phyloP scores from a whole-genome alignment of 2,888 invertebrate species.

The Drosophila falleni region DNA sequence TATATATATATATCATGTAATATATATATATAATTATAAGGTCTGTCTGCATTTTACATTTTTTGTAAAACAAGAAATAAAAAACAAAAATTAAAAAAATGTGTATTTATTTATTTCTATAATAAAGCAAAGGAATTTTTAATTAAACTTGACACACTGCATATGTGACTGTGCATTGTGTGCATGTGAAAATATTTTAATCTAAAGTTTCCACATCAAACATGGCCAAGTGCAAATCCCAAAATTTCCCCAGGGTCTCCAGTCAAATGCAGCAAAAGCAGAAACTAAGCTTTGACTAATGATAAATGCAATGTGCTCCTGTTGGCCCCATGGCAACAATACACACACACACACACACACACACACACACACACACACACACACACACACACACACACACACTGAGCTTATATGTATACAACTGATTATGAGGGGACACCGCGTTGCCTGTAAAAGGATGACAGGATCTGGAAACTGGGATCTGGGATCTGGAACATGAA shows the following conservation, averaged over 20 bases:
- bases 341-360: constrained; percentile 1
- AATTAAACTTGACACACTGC: background rate
- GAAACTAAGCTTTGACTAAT: constrained; percentile 70
- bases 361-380: background rate
- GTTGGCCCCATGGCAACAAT: constrained; percentile 42
- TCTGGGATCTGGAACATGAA: constrained; percentile 17
- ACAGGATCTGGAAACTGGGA: constrained; percentile 51
- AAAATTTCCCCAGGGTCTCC: constrained; percentile 29
- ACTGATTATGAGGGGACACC: constrained; percentile 64
- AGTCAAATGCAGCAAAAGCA: constrained; percentile 57
- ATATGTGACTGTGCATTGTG: constrained; percentile 18
- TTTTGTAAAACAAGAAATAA: background rate
- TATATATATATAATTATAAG: too few species aligned
- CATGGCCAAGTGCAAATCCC: constrained; percentile 73
- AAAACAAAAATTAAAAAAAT: background rate
- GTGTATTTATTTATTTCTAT: background rate
- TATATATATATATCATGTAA: too few species aligned
- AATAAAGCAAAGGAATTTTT: background rate
- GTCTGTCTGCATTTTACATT: too few species aligned
- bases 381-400: background rate
- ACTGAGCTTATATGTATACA: constrained; percentile 64
- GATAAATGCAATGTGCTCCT: constrained; percentile 63
- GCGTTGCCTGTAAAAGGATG: constrained; percentile 63
- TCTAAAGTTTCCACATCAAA: constrained; percentile 82
- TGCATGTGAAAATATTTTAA: constrained; percentile 78